Evolutionary conservation across 1,140 invertebrate species (phyloP).

Genomic region (Pomacea maculata): DNA sequence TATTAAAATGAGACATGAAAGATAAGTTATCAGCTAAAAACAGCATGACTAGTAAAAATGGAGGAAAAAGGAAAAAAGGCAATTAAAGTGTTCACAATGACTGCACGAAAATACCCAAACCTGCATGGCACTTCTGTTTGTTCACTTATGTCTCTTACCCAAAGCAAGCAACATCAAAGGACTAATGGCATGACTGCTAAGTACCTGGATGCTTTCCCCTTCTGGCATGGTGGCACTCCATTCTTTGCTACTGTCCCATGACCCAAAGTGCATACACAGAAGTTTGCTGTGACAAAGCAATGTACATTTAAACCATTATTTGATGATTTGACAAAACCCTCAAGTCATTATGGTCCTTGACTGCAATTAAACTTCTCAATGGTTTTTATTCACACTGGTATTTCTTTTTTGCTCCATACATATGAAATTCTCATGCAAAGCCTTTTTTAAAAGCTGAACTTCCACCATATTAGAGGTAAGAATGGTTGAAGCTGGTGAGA

Average conservation of each 20-base stretch:
- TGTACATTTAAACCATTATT: neutral
- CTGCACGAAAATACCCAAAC: too few species aligned
- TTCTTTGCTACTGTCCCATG: slow-evolving; percentile 85
- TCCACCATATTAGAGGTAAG: too few species aligned
- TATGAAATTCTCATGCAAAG: neutral
- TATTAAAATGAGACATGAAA: too few species aligned
- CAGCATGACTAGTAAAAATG: neutral
- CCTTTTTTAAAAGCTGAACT: neutral
- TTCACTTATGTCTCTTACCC: too few species aligned
- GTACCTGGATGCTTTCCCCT: slow-evolving; percentile 75
- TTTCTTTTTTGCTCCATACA: neutral
- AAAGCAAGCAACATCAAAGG: too few species aligned
- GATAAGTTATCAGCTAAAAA: neutral
- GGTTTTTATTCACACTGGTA: neutral
- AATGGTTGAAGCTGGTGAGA: too few species aligned
- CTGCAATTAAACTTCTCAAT: too few species aligned
- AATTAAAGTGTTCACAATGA: neutral
- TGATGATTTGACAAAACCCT: too few species aligned
- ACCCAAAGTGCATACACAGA: slow-evolving; percentile 78
- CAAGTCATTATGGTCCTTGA: too few species aligned
- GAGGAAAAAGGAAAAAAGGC: neutral
- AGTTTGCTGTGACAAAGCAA: slow-evolving; percentile 71
- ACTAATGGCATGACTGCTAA: neutral
- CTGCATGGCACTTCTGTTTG: too few species aligned
- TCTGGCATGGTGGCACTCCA: slow-evolving; percentile 83